Evolutionary conservation across 2,797 vertebrate species (phyloP).

Genomic region (Pyrrhura leucotis): DNA sequence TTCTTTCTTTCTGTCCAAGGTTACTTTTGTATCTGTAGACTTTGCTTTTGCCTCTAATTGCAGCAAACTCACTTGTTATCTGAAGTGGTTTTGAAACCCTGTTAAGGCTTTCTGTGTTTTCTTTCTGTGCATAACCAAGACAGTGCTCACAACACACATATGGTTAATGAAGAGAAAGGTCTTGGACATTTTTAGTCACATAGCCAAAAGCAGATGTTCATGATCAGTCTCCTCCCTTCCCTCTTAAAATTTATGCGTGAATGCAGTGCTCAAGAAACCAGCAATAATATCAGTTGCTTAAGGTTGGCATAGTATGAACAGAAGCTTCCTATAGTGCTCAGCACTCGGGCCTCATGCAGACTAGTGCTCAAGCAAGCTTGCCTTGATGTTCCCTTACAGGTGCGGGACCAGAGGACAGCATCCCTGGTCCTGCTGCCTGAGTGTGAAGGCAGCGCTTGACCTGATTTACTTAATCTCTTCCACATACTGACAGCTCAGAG

Average conservation of each 20-base stretch:
- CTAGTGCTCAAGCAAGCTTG: neutral
- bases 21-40: neutral
- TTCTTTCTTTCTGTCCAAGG: neutral
- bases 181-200: neutral
- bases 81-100: neutral
- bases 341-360: neutral
- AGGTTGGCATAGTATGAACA: neutral
- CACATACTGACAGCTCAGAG: neutral
- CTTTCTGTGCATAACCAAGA: neutral
- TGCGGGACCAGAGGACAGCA: neutral
- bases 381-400: conserved; percentile 10
- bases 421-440: neutral
- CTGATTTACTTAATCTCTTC: neutral
- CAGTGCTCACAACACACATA: neutral
- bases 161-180: neutral
- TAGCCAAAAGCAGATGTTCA: neutral
- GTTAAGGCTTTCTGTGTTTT: neutral
- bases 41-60: neutral
- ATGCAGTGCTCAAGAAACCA: neutral
- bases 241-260: neutral
- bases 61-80: neutral
- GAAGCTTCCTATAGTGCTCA: neutral
- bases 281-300: neutral
- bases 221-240: neutral
- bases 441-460: rapidly evolving